A percentile compares a stretch with the other conserved stretches of the same genome.
Evolutionary conservation across 2,113 vertebrate genomes (phyloP).

Genomic region (Polyodon spathula): DNA sequence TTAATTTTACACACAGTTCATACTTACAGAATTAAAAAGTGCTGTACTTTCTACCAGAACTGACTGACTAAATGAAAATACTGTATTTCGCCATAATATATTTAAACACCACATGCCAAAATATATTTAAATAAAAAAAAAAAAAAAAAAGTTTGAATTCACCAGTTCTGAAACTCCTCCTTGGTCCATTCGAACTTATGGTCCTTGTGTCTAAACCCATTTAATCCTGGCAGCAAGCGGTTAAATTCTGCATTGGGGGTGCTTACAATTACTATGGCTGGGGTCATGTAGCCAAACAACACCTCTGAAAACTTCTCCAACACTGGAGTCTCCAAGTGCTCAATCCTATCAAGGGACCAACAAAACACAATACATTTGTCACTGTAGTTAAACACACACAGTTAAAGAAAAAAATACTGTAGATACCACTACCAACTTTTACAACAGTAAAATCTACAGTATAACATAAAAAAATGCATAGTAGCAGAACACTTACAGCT

Average conservation of each 20-base stretch:
- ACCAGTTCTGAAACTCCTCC: conserved; percentile 81
- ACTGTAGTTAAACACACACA: neutral
- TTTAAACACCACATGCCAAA: too few relatives aligned
- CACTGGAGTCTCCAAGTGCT: conserved; percentile 71
- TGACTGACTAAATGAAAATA: too few relatives aligned
- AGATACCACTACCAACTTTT: too few relatives aligned
- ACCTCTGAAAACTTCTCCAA: conserved; percentile 73
- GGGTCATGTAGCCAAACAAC: conserved; percentile 84
- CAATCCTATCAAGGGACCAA: conserved; percentile 63
- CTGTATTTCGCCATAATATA: too few relatives aligned
- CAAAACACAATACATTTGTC: neutral
- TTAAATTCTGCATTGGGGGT: conserved; percentile 93
- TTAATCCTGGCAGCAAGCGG: conserved; percentile 55
- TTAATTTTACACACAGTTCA: too few relatives aligned
- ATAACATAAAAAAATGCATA: neutral
- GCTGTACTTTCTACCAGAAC: too few relatives aligned
- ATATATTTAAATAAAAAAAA: too few relatives aligned
- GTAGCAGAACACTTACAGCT: conserved; percentile 69
- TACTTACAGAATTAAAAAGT: too few relatives aligned
- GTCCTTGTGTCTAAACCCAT: conserved; percentile 68
- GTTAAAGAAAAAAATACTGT: neutral
- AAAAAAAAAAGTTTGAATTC: neutral
- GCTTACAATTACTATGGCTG: conserved; percentile 68
- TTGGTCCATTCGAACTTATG: conserved; percentile 93
- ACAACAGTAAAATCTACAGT: too few relatives aligned